Evolutionary conservation across 2,797 vertebrate species (phyloP).

Genomic region (Betta splendens): DNA sequence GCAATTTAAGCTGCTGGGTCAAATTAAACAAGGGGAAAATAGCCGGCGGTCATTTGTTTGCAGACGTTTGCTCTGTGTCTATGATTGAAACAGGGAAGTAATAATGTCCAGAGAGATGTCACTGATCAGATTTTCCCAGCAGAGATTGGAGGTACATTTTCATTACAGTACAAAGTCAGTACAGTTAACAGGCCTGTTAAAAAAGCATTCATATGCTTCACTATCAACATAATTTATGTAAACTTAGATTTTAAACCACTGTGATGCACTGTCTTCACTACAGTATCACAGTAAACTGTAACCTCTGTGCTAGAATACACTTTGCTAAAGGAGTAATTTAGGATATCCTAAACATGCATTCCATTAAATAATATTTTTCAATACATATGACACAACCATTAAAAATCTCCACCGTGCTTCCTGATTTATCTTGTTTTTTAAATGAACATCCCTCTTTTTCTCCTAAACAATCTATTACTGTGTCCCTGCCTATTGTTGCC

Average conservation of each 20-base stretch:
- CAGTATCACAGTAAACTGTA: too few relatives aligned
- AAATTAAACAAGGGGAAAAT: conserved; percentile 54
- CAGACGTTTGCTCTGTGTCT: conserved; percentile 22
- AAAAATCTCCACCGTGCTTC: too few relatives aligned
- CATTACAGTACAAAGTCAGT: background rate
- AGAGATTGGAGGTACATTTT: conserved; percentile 16
- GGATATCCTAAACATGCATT: conserved; percentile 7
- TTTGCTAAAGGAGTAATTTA: conserved; percentile 11
- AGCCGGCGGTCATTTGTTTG: conserved; percentile 28
- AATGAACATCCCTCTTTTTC: background rate
- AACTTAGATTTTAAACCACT: too few relatives aligned
- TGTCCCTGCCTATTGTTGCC: conserved; percentile 32
- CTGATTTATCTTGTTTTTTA: too few relatives aligned
- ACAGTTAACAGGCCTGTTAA: too few relatives aligned
- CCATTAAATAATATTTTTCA: background rate
- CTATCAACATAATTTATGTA: too few relatives aligned
- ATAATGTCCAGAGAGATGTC: conserved; percentile 37
- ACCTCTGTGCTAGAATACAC: too few relatives aligned
- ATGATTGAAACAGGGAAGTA: conserved; percentile 37
- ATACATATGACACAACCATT: background rate
- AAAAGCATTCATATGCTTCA: too few relatives aligned
- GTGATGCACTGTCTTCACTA: too few relatives aligned
- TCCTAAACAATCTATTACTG: background rate
- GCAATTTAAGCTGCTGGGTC: conserved; percentile 51
- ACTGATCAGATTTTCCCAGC: too few relatives aligned